Evolutionary conservation across 2,113 vertebrate genomes (phyloP).

Genomic region (Xenopus borealis): DNA sequence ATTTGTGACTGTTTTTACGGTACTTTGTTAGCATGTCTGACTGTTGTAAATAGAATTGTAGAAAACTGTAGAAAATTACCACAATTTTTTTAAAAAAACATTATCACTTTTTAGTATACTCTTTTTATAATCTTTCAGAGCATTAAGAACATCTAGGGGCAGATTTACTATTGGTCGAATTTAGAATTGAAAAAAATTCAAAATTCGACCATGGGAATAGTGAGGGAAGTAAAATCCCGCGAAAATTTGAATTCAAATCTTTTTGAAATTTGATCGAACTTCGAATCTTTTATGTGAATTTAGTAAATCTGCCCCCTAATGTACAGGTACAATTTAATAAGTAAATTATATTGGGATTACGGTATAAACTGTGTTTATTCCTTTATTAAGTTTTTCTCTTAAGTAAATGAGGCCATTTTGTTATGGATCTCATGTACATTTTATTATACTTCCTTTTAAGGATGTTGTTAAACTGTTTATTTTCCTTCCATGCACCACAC

Average conservation of each 20-base stretch:
- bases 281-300: too few species aligned
- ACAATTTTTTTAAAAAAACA: slow-evolving; percentile 47
- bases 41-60: slow-evolving; percentile 52
- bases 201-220: too few species aligned
- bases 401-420: not conserved
- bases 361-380: too few species aligned
- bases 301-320: too few species aligned
- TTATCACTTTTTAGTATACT: slow-evolving; percentile 49
- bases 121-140: slow-evolving; percentile 30
- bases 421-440: not conserved
- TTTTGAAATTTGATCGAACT: too few species aligned
- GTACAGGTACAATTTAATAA: slow-evolving; percentile 24
- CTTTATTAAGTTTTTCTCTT: too few species aligned
- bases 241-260: too few species aligned
- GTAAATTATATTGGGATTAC: slow-evolving; percentile 19
- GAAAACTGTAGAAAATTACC: slow-evolving; percentile 46
- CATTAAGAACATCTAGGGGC: slow-evolving; percentile 38
- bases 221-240: too few species aligned
- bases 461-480: too few species aligned
- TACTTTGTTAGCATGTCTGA: slow-evolving; percentile 35
- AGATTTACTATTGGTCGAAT: too few species aligned
- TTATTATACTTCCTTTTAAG: too few species aligned
- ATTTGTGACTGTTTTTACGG: not conserved
- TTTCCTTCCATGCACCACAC: slow-evolving; percentile 13
- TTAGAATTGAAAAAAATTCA: too few species aligned